These are phyloP conservation scores for Drosophila ustulata DNA, from an alignment of 2,888 invertebrate genomes.

Conservation along the genomic window DNA sequence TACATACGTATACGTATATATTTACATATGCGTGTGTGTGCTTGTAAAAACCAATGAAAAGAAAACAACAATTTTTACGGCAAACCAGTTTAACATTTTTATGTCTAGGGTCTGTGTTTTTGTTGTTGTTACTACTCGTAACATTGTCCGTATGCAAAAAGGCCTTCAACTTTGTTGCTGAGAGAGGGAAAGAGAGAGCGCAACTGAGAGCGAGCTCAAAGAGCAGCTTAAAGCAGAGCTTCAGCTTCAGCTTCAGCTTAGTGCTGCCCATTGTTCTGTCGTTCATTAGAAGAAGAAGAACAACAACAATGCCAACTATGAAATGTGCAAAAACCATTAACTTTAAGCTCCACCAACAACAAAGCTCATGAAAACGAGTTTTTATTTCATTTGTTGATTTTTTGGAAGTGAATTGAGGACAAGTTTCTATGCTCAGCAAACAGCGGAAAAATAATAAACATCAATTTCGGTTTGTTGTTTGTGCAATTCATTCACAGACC, in stretches of 20 bases:
- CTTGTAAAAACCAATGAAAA: slow-evolving; percentile 46
- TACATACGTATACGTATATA: slow-evolving; percentile 1
- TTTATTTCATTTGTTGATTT: slow-evolving; percentile 26
- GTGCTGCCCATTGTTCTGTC: slow-evolving; percentile 50
- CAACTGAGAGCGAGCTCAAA: slow-evolving; percentile 7
- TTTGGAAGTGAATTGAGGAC: slow-evolving; percentile 41
- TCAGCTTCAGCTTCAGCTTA: slow-evolving; percentile 33
- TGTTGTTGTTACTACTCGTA: slow-evolving; percentile 30
- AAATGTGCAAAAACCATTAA: slow-evolving; percentile 27
- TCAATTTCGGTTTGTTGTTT: slow-evolving; percentile 20
- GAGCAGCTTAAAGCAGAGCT: slow-evolving; percentile 34
- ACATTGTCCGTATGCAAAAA: slow-evolving; percentile 69
- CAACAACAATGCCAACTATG: slow-evolving; percentile 1
- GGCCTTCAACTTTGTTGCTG: slow-evolving; percentile 72
- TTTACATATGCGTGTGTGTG: slow-evolving; percentile 2
- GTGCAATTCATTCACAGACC: slow-evolving; percentile 47
- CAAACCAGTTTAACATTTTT: slow-evolving; percentile 43
- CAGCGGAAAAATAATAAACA: slow-evolving; percentile 15
- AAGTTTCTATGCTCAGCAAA: slow-evolving; percentile 40
- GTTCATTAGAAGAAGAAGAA: slow-evolving; percentile 25
- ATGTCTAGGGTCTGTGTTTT: slow-evolving; percentile 31
- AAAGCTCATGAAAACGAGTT: slow-evolving; percentile 56
- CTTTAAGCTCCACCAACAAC: slow-evolving; percentile 41
- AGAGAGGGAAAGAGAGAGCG: slow-evolving; percentile 3
- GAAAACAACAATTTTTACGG: slow-evolving; percentile 56